Evolutionary conservation across 2,113 vertebrate species (phyloP).

Genomic region (Pyrgilauda ruficollis): DNA sequence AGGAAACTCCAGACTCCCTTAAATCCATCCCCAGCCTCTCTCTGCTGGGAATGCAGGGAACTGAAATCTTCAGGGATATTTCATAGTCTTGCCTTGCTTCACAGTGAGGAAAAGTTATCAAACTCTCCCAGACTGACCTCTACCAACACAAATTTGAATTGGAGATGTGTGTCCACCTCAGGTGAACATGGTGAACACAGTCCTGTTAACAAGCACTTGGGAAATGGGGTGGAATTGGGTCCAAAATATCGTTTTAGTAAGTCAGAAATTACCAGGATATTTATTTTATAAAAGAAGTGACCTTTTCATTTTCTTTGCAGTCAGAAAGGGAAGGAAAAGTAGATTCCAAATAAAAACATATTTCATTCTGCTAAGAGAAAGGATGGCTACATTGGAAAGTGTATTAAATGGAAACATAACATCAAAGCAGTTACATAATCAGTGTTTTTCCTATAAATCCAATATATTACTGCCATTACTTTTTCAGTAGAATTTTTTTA

Average conservation of each 20-base stretch:
- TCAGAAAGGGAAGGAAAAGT: neutral
- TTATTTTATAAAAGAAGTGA: neutral
- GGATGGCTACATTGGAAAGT: neutral
- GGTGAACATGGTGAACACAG: rapidly evolving
- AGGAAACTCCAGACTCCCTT: neutral
- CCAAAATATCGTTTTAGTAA: neutral
- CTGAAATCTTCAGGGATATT: neutral
- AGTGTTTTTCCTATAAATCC: neutral
- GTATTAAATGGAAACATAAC: neutral
- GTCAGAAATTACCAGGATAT: neutral
- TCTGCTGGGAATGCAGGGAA: neutral
- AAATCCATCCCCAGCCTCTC: neutral
- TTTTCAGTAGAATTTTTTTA: neutral
- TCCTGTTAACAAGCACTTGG: neutral
- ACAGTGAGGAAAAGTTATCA: neutral
- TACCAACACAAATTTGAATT: neutral
- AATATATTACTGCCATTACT: neutral
- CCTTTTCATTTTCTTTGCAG: neutral
- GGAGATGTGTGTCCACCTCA: neutral
- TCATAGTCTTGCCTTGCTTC: neutral
- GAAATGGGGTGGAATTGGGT: neutral
- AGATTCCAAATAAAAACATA: neutral
- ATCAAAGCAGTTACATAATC: neutral
- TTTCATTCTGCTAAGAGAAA: neutral
- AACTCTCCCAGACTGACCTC: neutral